Evolutionary conservation across 2,888 invertebrate species (phyloP).

Genomic region (Phalera bucephala): DNA sequence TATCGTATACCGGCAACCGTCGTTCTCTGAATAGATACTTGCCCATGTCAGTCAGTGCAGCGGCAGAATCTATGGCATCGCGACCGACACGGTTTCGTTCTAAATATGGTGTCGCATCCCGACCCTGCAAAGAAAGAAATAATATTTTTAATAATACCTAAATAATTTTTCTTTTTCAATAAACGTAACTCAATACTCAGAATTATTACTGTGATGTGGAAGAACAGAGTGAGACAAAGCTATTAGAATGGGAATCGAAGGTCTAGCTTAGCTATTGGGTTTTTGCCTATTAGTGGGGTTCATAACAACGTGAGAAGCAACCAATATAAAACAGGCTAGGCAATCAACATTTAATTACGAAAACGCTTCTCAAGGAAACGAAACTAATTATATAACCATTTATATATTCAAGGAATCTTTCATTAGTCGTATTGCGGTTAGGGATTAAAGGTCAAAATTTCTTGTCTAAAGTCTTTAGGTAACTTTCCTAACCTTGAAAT

Average conservation of each 20-base stretch:
- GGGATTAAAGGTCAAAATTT: constrained; percentile 26
- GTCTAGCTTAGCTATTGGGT: too few relatives aligned
- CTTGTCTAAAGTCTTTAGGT: constrained; percentile 24
- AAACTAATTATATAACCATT: too few relatives aligned
- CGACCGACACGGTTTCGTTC: constrained; percentile 96
- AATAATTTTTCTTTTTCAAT: too few relatives aligned
- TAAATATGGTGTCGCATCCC: constrained; percentile 97
- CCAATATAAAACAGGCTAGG: too few relatives aligned
- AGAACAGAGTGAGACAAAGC: too few relatives aligned
- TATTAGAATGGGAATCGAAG: too few relatives aligned
- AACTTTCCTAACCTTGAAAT: constrained; percentile 55
- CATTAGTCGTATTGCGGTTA: constrained; percentile 15
- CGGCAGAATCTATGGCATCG: constrained; percentile 97
- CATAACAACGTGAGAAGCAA: too few relatives aligned
- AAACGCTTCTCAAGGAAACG: constrained; percentile 2
- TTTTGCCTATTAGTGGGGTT: too few relatives aligned
- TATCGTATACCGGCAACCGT: constrained; percentile 96
- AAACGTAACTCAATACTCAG: too few relatives aligned
- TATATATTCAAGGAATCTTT: constrained; percentile 9
- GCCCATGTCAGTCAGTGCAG: constrained; percentile 97
- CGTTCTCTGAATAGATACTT: constrained; percentile 98
- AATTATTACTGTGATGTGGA: too few relatives aligned
- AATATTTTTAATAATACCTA: too few relatives aligned
- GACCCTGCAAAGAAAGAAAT: constrained; percentile 84
- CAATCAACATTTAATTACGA: neutral